Conservation (phyloP, 2,888 invertebrate species). For the Pandemis corylana region DNA sequence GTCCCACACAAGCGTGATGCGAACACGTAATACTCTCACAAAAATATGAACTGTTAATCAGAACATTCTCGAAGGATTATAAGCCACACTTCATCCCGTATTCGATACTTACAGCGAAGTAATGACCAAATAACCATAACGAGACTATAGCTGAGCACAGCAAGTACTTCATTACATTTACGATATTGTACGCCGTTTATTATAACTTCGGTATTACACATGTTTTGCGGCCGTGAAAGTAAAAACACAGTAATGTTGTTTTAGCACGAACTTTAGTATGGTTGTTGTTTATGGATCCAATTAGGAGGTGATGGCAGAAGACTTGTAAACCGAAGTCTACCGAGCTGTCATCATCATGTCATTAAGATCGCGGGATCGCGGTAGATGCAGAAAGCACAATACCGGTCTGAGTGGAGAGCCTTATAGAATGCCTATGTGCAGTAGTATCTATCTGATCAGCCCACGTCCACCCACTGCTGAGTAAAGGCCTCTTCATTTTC, state of each 20-base stretch:
- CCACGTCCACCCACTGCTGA: too few species aligned
- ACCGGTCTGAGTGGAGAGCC: too few species aligned
- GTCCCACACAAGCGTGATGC: background rate
- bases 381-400: too few species aligned
- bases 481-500: too few species aligned
- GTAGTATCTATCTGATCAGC: too few species aligned
- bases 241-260: background rate
- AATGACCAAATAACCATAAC: conserved; percentile 5
- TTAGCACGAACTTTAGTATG: background rate
- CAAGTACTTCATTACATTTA: conserved; percentile 2
- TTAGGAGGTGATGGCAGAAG: background rate
- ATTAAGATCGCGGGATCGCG: too few species aligned
- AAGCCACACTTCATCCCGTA: background rate
- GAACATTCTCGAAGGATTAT: background rate
- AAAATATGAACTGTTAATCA: conserved; percentile 4
- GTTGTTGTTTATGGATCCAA: background rate
- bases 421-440: too few species aligned
- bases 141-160: background rate
- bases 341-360: too few species aligned
- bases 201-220: background rate
- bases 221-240: background rate
- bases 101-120: background rate
- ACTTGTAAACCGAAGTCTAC: background rate
- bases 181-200: background rate
- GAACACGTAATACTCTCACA: background rate